Evolutionary conservation across 2,888 invertebrate genomes (phyloP).

Genomic region (Diplolepis rosae): DNA sequence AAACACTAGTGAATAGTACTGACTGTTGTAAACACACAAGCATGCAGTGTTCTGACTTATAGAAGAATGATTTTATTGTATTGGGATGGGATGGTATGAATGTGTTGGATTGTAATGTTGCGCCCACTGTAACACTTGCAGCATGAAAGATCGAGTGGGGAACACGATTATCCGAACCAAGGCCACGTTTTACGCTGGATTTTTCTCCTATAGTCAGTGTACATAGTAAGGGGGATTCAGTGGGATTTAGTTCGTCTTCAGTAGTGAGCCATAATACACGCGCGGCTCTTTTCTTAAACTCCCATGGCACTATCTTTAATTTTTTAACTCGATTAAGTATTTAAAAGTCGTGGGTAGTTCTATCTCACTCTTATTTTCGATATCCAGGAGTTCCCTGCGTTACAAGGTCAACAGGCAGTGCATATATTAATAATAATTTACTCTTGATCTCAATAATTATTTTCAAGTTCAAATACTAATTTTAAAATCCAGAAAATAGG

Average conservation of each 20-base stretch:
- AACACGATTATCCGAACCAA: slow-evolving; percentile 42
- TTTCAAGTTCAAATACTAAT: too few relatives aligned
- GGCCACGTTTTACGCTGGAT: slow-evolving; percentile 37
- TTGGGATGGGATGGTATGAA: background rate
- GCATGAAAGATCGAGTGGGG: slow-evolving; percentile 23
- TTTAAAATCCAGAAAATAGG: too few relatives aligned
- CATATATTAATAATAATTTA: too few relatives aligned
- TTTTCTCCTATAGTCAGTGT: background rate
- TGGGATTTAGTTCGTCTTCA: slow-evolving; percentile 2
- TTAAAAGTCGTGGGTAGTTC: background rate
- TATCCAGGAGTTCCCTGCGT: background rate
- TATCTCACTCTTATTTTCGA: background rate
- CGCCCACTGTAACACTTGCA: background rate
- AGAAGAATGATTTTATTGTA: slow-evolving; percentile 19
- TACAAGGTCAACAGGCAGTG: background rate
- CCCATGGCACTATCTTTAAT: background rate
- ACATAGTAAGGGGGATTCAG: slow-evolving; percentile 13
- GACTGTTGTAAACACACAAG: slow-evolving; percentile 2
- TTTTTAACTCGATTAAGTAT: background rate
- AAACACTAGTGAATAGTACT: background rate
- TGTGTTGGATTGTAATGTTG: slow-evolving; percentile 11
- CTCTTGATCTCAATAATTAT: too few relatives aligned
- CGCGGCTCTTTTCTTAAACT: background rate
- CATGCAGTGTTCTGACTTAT: background rate
- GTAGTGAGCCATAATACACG: slow-evolving; percentile 1